phyloP scores from a whole-genome alignment of 1,140 invertebrate species.

The Heliconius melpomene region DNA sequence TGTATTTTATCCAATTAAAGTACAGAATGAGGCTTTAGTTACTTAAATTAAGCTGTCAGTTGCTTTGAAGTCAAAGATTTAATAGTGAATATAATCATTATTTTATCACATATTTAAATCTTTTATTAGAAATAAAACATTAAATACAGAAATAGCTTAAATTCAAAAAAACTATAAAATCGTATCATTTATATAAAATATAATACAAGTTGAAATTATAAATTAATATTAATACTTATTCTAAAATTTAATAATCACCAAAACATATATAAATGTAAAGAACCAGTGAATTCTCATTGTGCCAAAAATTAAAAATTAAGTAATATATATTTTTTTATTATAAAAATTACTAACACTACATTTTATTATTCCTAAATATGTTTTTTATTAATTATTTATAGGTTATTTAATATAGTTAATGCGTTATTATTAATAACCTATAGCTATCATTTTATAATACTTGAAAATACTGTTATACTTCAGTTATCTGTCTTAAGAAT shows the following conservation, averaged over 20 bases:
- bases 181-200: not conserved
- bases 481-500: not conserved
- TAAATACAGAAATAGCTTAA: too few species aligned
- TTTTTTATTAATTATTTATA: not conserved
- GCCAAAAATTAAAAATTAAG: constrained; percentile 55
- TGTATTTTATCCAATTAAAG: too few species aligned
- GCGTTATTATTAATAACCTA: not conserved
- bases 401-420: not conserved
- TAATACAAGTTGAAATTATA: too few species aligned
- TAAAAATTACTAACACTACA: not conserved
- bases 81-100: too few species aligned
- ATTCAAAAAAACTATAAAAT: too few species aligned
- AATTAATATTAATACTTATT: too few species aligned
- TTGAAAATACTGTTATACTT: not conserved
- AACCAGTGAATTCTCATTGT: constrained; percentile 63
- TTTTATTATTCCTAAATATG: not conserved
- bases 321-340: not conserved
- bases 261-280: constrained; percentile 45
- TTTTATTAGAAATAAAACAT: too few species aligned
- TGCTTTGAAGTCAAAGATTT: too few species aligned
- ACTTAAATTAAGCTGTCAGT: too few species aligned
- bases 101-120: too few species aligned
- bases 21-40: too few species aligned
- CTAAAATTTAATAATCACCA: constrained; percentile 11
- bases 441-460: not conserved